phyloP scores from a whole-genome alignment of 2,113 vertebrate species.

The Lagopus muta region DNA sequence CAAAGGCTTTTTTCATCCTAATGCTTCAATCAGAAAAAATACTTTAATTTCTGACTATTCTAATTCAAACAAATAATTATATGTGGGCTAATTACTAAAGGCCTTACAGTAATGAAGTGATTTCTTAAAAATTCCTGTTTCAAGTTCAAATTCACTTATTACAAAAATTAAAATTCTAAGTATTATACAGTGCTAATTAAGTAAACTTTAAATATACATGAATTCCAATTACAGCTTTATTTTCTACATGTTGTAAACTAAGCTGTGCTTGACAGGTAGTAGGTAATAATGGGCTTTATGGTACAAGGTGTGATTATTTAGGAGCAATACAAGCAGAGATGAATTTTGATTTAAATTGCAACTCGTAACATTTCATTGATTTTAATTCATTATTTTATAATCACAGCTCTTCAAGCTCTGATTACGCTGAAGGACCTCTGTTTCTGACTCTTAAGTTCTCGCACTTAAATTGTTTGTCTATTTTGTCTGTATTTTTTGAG shows the following conservation, averaged over 20 bases:
- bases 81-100: background rate
- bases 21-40: background rate
- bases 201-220: background rate
- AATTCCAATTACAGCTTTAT: background rate
- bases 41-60: background rate
- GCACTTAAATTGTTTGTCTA: background rate
- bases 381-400: background rate
- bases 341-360: background rate
- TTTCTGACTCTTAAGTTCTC: background rate
- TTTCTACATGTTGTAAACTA: background rate
- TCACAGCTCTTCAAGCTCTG: background rate
- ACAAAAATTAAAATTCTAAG: background rate
- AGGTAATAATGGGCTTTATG: background rate
- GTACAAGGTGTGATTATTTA: background rate
- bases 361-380: background rate
- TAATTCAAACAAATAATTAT: background rate
- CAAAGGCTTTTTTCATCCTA: constrained; percentile 15
- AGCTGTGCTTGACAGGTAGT: background rate
- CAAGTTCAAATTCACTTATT: background rate
- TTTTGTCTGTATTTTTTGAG: background rate
- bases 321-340: background rate
- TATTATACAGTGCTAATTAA: background rate
- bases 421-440: background rate
- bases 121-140: background rate
- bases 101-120: background rate